phyloP scores from a whole-genome alignment of 2,888 invertebrate genomes.

The Ochropleura plecta region DNA sequence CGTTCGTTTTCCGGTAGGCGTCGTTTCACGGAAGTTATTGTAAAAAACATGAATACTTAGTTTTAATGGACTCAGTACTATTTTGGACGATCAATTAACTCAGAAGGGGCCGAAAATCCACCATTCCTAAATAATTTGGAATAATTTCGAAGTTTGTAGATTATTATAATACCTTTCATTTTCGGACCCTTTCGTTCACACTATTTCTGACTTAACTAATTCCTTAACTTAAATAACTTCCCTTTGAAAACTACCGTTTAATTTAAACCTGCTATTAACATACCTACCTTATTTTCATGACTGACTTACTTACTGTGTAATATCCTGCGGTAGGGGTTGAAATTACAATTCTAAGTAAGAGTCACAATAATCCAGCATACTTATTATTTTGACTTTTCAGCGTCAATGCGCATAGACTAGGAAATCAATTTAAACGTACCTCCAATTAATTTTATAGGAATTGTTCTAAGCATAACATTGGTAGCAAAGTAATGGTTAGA shows the following conservation, averaged over 20 bases:
- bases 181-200: background rate
- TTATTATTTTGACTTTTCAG: background rate
- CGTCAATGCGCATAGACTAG: background rate
- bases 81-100: slow-evolving; percentile 30
- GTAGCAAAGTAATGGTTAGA: too few species aligned
- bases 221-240: background rate
- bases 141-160: slow-evolving; percentile 41
- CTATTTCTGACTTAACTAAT: slow-evolving; percentile 6
- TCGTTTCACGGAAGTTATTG: slow-evolving; percentile 8
- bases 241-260: background rate
- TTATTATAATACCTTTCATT: slow-evolving; percentile 12
- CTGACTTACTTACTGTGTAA: background rate
- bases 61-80: slow-evolving; percentile 35
- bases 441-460: background rate
- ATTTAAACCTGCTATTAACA: background rate
- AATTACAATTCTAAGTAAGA: background rate
- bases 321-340: background rate
- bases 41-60: slow-evolving; percentile 32
- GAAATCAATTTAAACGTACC: background rate
- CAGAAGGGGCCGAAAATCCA: background rate
- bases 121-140: slow-evolving; percentile 9
- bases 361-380: background rate
- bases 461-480: background rate
- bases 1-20: slow-evolving; percentile 54
- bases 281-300: background rate